Conservation (phyloP, 2,113 vertebrate genomes). For the Callipepla californica region DNA sequence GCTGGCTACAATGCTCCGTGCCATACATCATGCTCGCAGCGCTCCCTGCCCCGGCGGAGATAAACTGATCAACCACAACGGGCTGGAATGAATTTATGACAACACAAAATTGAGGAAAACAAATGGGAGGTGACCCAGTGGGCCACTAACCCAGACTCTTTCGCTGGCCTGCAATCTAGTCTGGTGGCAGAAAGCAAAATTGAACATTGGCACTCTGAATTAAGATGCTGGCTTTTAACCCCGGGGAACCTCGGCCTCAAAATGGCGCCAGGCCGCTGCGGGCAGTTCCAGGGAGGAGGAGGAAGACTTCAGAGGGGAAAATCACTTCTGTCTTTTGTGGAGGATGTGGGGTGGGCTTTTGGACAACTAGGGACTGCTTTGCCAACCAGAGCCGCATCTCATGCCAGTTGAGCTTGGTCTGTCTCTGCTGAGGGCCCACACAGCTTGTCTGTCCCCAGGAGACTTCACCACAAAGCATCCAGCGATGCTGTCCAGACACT, state of each 20-base stretch:
- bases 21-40: conserved; percentile 86
- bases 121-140: conserved; percentile 87
- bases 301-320: neutral
- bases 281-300: neutral
- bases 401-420: neutral
- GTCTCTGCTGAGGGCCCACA: neutral
- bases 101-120: conserved; percentile 91
- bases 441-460: neutral
- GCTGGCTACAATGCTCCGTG: conserved; percentile 86
- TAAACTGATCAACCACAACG: conserved; percentile 86
- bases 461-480: neutral
- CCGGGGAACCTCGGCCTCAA: conserved; percentile 62
- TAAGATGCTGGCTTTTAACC: conserved; percentile 85
- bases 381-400: neutral
- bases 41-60: conserved; percentile 85
- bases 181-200: conserved; percentile 85
- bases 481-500: neutral
- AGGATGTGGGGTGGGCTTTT: neutral
- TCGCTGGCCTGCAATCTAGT: conserved; percentile 83
- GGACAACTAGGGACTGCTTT: neutral
- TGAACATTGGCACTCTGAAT: conserved; percentile 84
- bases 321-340: neutral
- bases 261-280: conserved; percentile 40
- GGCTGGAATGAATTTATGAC: conserved; percentile 94
- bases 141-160: conserved; percentile 84